Conservation (phyloP, 2,113 vertebrate genomes). For the Alectura lathami region DNA sequence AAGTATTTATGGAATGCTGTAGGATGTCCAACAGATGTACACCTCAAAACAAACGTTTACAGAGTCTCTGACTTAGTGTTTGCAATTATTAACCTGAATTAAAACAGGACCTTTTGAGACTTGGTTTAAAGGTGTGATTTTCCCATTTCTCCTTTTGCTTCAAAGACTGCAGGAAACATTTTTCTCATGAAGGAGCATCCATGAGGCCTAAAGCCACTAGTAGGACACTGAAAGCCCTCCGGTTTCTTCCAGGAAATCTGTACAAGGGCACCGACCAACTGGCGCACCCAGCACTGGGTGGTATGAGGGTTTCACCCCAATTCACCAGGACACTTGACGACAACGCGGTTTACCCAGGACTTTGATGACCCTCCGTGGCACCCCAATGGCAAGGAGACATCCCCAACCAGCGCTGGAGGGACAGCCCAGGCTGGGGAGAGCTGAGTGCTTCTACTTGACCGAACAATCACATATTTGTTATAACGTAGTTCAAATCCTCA, state of each 20-base stretch:
- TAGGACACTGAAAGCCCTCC: not conserved
- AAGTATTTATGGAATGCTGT: fast-evolving
- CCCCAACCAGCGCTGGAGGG: not conserved
- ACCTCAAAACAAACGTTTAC: not conserved
- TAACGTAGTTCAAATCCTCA: not conserved
- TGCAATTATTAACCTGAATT: not conserved
- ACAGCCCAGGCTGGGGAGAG: not conserved
- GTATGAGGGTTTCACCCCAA: not conserved
- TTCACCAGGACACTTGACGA: not conserved
- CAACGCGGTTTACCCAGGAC: not conserved
- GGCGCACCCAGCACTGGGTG: not conserved
- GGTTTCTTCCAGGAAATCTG: not conserved
- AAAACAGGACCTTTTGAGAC: not conserved
- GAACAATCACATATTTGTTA: not conserved
- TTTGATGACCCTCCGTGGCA: not conserved
- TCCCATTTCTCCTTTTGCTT: not conserved
- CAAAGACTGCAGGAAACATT: not conserved
- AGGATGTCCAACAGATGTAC: not conserved
- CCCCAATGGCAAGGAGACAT: not conserved
- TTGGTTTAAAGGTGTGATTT: not conserved
- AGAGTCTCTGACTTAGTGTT: not conserved
- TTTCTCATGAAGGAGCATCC: not conserved
- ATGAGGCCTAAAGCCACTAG: not conserved
- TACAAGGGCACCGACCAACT: too few relatives aligned
- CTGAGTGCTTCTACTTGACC: not conserved